phyloP scores from a whole-genome alignment of 1,140 invertebrate genomes.

The Brachionus manjavacas region DNA sequence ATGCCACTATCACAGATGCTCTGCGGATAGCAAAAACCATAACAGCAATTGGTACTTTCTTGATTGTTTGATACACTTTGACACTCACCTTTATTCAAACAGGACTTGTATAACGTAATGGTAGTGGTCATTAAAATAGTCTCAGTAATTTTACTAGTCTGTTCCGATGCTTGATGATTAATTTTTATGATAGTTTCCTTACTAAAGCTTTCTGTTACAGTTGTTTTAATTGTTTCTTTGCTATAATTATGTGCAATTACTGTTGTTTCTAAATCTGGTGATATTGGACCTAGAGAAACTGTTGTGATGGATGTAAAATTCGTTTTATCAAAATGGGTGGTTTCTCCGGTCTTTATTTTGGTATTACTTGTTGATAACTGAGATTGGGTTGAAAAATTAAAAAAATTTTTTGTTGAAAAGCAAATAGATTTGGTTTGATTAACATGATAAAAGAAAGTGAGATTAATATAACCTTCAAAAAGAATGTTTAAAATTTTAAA shows the following conservation, averaged over 20 bases:
- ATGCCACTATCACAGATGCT: background rate
- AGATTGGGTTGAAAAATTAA: background rate
- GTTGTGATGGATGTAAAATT: no score
- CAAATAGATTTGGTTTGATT: background rate
- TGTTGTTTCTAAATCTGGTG: background rate
- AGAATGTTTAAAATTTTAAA: no score
- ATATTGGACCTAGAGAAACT: background rate
- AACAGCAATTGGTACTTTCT: background rate
- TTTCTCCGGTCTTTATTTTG: background rate
- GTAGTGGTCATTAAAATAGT: background rate
- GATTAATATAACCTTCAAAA: background rate
- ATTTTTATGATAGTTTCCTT: no score
- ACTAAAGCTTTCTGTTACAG: no score
- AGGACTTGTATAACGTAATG: background rate
- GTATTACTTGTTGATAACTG: background rate
- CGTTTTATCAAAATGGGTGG: no score
- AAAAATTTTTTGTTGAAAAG: background rate
- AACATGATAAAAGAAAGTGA: background rate
- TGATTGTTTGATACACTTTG: background rate
- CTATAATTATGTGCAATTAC: background rate
- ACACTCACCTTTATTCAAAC: background rate
- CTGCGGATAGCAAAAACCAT: background rate
- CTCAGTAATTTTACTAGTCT: no score
- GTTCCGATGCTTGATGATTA: no score
- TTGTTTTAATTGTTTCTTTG: no score